phyloP scores from a whole-genome alignment of 2,797 vertebrate genomes.

The Gadopsis bispinosus region DNA sequence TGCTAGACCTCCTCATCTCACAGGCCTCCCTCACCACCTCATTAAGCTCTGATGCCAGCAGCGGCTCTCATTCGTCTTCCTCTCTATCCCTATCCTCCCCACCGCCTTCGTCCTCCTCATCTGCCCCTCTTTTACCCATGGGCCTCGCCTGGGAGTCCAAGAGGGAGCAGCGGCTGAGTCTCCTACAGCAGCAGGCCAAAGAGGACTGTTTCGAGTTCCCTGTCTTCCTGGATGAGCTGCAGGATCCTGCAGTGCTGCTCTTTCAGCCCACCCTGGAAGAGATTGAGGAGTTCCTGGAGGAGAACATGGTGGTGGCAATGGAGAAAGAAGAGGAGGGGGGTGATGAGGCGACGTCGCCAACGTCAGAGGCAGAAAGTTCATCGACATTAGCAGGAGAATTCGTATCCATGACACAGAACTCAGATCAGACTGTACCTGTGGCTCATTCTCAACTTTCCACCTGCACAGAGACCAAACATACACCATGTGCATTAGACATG shows the following conservation, averaged over 20 bases:
- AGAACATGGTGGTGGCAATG: conserved; percentile 93
- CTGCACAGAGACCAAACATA: conserved; percentile 82
- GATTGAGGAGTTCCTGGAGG: conserved; percentile 98
- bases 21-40: conserved; percentile 87
- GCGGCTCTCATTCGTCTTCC: conserved; percentile 57
- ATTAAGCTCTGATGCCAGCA: conserved; percentile 44
- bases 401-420: conserved; percentile 72
- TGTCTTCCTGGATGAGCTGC: conserved; percentile 86
- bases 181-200: conserved; percentile 80
- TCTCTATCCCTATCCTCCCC: conserved; percentile 64
- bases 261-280: conserved; percentile 98
- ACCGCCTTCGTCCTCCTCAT: conserved; percentile 72
- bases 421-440: conserved; percentile 87
- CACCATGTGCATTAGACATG: conserved; percentile 43
- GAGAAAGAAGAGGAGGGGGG: conserved; percentile 87
- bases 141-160: conserved; percentile 87
- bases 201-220: conserved; percentile 92
- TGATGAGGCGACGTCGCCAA: conserved; percentile 74
- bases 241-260: conserved; percentile 86
- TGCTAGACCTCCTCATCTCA: conserved; percentile 94
- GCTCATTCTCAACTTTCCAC: conserved; percentile 54
- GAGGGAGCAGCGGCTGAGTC: conserved; percentile 76
- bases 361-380: conserved; percentile 49
- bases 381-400: conserved; percentile 55
- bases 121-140: conserved; percentile 71